A percentile compares a stretch with the other conserved stretches of the same genome.
phyloP scores from a whole-genome alignment of 2,797 vertebrate species.

The Characodon lateralis region DNA sequence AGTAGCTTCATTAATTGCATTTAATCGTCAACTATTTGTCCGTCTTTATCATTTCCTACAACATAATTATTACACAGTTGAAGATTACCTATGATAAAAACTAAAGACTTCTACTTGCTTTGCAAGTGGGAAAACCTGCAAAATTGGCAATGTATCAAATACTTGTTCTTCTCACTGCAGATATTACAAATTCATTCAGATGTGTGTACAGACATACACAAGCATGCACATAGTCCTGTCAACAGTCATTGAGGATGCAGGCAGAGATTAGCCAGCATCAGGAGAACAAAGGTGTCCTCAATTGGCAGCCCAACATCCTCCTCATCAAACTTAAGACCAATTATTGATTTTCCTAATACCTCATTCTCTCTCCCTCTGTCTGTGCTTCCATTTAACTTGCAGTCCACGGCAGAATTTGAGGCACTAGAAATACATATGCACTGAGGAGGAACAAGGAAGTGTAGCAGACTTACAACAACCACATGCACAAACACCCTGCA shows the following conservation, averaged over 20 bases:
- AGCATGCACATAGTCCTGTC: constrained; percentile 74
- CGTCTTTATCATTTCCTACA: too few species aligned
- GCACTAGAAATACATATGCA: constrained; percentile 13
- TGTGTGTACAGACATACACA: constrained; percentile 12
- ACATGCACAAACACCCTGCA: constrained; percentile 38
- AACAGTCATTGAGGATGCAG: constrained; percentile 86
- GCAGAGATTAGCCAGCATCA: constrained; percentile 86
- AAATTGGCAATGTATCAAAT: too few species aligned
- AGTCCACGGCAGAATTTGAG: constrained; percentile 82
- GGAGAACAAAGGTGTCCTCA: constrained; percentile 90
- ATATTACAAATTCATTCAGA: constrained; percentile 48
- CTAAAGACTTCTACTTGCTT: too few species aligned
- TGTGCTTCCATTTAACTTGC: constrained; percentile 46
- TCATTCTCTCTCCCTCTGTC: constrained; percentile 10
- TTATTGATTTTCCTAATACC: constrained; percentile 84
- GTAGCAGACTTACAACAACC: constrained; percentile 42
- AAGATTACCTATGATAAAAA: too few species aligned
- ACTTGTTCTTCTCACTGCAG: background rate
- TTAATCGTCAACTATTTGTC: too few species aligned
- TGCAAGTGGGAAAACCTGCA: too few species aligned
- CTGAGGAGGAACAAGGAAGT: constrained; percentile 19
- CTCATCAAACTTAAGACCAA: constrained; percentile 88
- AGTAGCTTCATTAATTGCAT: too few species aligned
- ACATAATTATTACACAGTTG: too few species aligned
- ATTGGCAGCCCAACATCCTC: constrained; percentile 81